A percentile compares a stretch with the other conserved stretches of the same genome.
phyloP scores from a whole-genome alignment of 2,888 invertebrate genomes.

The Stenurella melanura region DNA sequence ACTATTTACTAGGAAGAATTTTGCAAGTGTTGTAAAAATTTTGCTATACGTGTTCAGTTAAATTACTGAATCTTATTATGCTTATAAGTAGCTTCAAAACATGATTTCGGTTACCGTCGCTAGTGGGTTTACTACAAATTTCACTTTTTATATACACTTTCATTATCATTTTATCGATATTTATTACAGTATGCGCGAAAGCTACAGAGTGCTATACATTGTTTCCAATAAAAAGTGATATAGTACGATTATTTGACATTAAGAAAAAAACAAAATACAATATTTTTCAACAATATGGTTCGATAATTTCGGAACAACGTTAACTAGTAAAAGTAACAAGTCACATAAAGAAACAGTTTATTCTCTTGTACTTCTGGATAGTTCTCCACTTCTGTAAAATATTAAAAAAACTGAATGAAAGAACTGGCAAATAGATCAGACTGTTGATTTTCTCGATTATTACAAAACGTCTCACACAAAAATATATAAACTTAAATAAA shows the following conservation, averaged over 20 bases:
- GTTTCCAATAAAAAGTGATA: not conserved
- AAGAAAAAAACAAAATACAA: too few species aligned
- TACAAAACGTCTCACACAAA: too few species aligned
- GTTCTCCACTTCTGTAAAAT: too few species aligned
- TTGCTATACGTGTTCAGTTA: not conserved
- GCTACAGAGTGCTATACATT: not conserved
- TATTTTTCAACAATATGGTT: too few species aligned
- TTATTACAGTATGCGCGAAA: not conserved
- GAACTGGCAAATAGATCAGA: too few species aligned
- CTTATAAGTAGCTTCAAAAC: constrained; percentile 30
- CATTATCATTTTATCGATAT: constrained; percentile 34
- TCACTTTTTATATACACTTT: constrained; percentile 39
- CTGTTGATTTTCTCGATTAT: too few species aligned
- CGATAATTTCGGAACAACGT: not conserved
- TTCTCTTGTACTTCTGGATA: too few species aligned
- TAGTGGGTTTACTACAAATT: constrained; percentile 33
- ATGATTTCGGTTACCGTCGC: constrained; percentile 33
- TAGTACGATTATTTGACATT: too few species aligned
- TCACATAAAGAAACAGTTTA: not conserved
- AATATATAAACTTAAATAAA: too few species aligned
- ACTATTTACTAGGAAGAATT: not conserved
- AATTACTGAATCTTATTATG: constrained; percentile 22
- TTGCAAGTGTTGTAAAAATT: not conserved
- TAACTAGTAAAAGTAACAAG: not conserved
- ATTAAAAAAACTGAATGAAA: too few species aligned